These are phyloP conservation scores for Tretioscincus oriximinensis DNA, from an alignment of 2,113 vertebrate species.

Conservation along the genomic window DNA sequence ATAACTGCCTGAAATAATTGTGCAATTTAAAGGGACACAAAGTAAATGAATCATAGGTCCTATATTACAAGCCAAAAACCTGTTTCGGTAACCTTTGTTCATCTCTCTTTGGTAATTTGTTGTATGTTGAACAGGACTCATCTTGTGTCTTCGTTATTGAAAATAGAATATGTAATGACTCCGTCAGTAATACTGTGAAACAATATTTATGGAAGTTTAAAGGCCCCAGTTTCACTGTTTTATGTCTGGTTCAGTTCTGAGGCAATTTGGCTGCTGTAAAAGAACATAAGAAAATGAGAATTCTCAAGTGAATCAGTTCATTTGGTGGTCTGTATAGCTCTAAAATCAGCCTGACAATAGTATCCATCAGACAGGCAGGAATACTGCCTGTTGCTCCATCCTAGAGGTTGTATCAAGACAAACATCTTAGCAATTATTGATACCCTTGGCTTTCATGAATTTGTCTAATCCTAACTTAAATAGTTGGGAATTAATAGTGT, in stretches of 20 bases:
- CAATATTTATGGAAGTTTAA: slow-evolving; percentile 31
- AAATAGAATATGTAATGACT: slow-evolving; percentile 40
- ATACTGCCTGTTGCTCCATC: too few species aligned
- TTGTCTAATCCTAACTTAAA: too few species aligned
- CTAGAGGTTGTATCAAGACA: too few species aligned
- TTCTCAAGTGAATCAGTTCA: background rate
- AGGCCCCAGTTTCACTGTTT: slow-evolving; percentile 35
- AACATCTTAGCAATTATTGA: too few species aligned
- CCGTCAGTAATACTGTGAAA: slow-evolving; percentile 29
- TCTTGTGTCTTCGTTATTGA: slow-evolving; percentile 33
- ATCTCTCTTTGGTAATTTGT: background rate
- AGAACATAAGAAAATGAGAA: background rate
- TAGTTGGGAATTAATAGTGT: background rate
- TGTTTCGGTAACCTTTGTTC: slow-evolving; percentile 27
- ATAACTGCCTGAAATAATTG: slow-evolving; percentile 53
- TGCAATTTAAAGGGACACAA: slow-evolving; percentile 38
- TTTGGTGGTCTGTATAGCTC: too few species aligned
- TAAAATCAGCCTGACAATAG: background rate
- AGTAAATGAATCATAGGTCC: slow-evolving; percentile 41
- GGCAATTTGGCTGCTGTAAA: background rate
- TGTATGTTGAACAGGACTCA: slow-evolving; percentile 30
- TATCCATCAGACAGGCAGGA: background rate
- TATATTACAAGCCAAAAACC: slow-evolving; percentile 42
- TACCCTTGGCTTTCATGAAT: too few species aligned
- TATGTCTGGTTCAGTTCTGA: background rate